phyloP scores from a whole-genome alignment of 2,888 invertebrate species.

The Troides oblongomaculatus region DNA sequence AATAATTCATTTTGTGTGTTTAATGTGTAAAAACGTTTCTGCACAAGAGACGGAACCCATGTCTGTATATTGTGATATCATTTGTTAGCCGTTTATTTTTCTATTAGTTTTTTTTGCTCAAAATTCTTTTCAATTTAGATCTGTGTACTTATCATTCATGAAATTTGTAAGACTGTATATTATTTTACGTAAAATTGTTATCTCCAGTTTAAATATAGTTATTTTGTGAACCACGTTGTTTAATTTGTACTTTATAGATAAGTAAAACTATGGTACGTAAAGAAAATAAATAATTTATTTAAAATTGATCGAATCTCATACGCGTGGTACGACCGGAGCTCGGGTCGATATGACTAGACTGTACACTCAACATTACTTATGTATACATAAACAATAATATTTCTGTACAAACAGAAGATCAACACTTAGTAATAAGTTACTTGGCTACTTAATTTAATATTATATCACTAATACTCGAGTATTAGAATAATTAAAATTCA shows the following conservation, averaged over 20 bases:
- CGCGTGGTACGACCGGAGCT: slow-evolving; percentile 69
- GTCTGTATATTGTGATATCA: slow-evolving; percentile 70
- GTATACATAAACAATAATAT: slow-evolving; percentile 68
- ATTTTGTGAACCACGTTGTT: slow-evolving; percentile 62
- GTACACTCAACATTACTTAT: slow-evolving; percentile 76
- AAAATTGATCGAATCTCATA: slow-evolving; percentile 66
- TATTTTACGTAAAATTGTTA: slow-evolving; percentile 77
- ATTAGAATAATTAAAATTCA: slow-evolving; percentile 75
- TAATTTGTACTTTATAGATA: slow-evolving; percentile 33
- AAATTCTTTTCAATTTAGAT: slow-evolving; percentile 61
- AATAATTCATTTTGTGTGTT: neutral
- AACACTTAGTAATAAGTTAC: slow-evolving; percentile 75
- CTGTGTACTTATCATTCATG: slow-evolving; percentile 76
- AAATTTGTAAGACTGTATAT: slow-evolving; percentile 79
- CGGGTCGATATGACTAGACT: slow-evolving; percentile 76
- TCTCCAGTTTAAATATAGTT: slow-evolving; percentile 77
- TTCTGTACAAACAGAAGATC: slow-evolving; percentile 76
- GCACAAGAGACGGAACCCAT: slow-evolving; percentile 50
- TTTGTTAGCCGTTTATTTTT: slow-evolving; percentile 57
- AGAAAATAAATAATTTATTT: slow-evolving; percentile 78
- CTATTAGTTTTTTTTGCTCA: slow-evolving; percentile 61
- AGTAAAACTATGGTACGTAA: slow-evolving; percentile 54
- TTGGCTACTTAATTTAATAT: slow-evolving; percentile 75
- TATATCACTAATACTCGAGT: slow-evolving; percentile 78
- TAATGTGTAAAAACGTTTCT: slow-evolving; percentile 31